Evolutionary conservation across 2,888 invertebrate species (phyloP).

Genomic region (Drosophila acutilabella): DNA sequence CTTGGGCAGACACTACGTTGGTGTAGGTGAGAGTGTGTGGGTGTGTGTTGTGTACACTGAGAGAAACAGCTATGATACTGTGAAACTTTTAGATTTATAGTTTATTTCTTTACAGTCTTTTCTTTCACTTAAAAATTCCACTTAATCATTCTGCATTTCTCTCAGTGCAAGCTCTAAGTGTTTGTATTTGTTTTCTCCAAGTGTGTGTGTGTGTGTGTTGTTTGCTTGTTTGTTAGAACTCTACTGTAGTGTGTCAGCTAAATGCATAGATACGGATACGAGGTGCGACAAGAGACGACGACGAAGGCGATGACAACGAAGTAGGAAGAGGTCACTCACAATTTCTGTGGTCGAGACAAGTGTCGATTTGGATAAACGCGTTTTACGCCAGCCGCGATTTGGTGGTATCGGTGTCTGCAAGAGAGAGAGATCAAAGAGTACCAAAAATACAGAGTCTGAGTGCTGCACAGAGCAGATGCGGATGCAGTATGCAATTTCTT

Average conservation of each 20-base stretch:
- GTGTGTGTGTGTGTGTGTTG: constrained; percentile 5
- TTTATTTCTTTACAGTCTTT: too few relatives aligned
- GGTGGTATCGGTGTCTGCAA: constrained; percentile 83
- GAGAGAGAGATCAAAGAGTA: constrained; percentile 81
- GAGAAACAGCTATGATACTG: neutral
- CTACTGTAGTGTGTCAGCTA: constrained; percentile 46
- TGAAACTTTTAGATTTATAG: too few relatives aligned
- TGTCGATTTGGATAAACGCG: constrained; percentile 84
- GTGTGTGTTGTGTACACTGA: neutral
- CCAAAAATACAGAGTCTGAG: constrained; percentile 76
- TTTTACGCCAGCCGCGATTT: constrained; percentile 84
- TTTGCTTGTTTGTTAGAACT: constrained; percentile 35
- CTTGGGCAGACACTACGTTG: constrained; percentile 48
- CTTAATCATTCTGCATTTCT: neutral
- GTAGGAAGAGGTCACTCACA: constrained; percentile 76
- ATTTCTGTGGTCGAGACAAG: constrained; percentile 84
- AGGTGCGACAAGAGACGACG: constrained; percentile 28
- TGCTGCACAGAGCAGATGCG: constrained; percentile 58
- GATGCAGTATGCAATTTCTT: constrained; percentile 67
- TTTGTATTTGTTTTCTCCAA: constrained; percentile 8
- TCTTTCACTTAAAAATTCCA: too few relatives aligned
- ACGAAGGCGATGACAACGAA: constrained; percentile 20
- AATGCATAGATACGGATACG: constrained; percentile 52
- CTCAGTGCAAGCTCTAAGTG: constrained; percentile 11
- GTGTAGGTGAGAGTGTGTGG: constrained; percentile 1